Conservation (phyloP, 2,888 invertebrate genomes). For the Brachyopa scutellaris region DNA sequence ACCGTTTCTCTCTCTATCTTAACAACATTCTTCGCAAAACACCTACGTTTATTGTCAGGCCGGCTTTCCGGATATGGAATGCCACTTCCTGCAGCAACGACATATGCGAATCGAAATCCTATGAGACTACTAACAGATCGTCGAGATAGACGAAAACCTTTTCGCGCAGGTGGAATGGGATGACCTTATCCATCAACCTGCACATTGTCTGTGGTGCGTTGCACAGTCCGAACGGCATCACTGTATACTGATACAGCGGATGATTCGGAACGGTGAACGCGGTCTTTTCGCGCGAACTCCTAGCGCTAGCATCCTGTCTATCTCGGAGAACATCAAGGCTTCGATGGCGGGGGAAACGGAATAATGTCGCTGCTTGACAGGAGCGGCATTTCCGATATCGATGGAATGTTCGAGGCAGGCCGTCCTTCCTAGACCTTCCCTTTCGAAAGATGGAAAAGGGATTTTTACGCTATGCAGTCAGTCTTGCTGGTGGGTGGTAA, state of each 20-base stretch:
- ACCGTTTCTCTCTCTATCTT: too few species aligned
- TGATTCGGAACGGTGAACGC: conserved; percentile 62
- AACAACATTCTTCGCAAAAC: too few species aligned
- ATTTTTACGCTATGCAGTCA: too few species aligned
- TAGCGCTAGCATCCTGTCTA: conserved; percentile 74
- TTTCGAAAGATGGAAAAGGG: conserved; percentile 46
- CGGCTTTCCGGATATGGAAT: conserved; percentile 18
- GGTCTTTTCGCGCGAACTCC: conserved; percentile 57
- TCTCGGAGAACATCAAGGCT: conserved; percentile 70
- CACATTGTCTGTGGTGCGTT: too few species aligned
- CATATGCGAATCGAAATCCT: conserved; percentile 19
- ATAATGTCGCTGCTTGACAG: conserved; percentile 55
- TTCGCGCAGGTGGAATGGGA: conserved; percentile 46
- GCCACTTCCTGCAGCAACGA: not conserved
- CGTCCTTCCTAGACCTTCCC: conserved; percentile 55
- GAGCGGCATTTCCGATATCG: conserved; percentile 39
- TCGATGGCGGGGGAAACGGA: conserved; percentile 59
- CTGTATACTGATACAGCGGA: conserved; percentile 64
- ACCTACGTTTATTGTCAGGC: conserved; percentile 55
- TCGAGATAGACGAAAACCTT: too few species aligned
- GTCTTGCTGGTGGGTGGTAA: not conserved
- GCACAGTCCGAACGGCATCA: too few species aligned
- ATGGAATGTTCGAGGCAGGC: conserved; percentile 46
- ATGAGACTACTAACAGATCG: too few species aligned
- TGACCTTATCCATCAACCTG: too few species aligned